Evolutionary conservation across 2,888 invertebrate species (phyloP), one percentile per base, ranked within the genome.

Genomic region (Zygogramma bicolorata): DNA sequence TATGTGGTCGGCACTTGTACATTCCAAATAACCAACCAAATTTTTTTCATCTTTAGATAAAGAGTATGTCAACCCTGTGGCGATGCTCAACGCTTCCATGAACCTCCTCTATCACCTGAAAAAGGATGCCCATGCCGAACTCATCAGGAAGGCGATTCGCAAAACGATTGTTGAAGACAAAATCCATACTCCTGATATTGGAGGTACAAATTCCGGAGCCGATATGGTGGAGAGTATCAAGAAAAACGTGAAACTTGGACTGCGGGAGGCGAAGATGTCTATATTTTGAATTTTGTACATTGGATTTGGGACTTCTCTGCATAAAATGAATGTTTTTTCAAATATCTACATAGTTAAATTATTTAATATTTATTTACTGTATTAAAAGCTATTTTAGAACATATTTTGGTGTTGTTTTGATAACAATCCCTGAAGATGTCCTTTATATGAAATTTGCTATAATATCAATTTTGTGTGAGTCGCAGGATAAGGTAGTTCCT

Each of bases 31-130:
- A 3, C 10, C n/a, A 3, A 34, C 4, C 13, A 34, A 8, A 38
- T 0, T 4, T 38, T 38, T 38, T 13, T 1, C 5, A 13, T 38
- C 13, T 46, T 18, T 95, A 68, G 98, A 98, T 65, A 97, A 96
- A 87, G 97, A 98, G 87, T 90, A 96, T 65, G 98, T 98, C 0
- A 99, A 99, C 88, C 99, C 98, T 0, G 92, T 97, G 27, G 98
- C 98, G 0, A 97, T 99, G 95, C 89, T 99, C 77, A 95, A 96
- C 87, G 97, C 98, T 0, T 77, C 80, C 0, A 76, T 79, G n/a
- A 77, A 81, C 70, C 73, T 83, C 65, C 68, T 83, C n/a, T 49
- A 75, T 53, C 78, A 82, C 65, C 59, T 83, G 42, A 78, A 78
- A 6, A 76, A 77, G 63, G 31, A 75, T 13, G 25, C 74, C 10